Evolutionary conservation across 2,113 vertebrate genomes (phyloP).

Genomic region (Sinosuthora webbiana): DNA sequence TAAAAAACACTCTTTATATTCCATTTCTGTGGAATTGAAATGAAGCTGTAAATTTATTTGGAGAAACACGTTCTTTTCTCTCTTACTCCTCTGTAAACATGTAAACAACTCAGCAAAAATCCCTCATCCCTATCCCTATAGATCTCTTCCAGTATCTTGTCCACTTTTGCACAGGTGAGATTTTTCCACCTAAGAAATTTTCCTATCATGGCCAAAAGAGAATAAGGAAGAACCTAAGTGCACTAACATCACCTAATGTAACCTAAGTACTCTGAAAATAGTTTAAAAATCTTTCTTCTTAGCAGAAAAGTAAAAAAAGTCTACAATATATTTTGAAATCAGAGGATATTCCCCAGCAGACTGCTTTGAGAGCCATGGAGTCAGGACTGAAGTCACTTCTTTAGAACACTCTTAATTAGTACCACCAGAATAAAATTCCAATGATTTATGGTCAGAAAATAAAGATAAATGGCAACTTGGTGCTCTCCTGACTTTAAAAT

Average conservation of each 20-base stretch:
- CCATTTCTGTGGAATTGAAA: not conserved
- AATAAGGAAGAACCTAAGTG: not conserved
- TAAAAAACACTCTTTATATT: not conserved
- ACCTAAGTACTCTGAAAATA: not conserved
- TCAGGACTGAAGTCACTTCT: not conserved
- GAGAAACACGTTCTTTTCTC: not conserved
- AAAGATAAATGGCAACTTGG: not conserved
- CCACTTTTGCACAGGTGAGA: not conserved
- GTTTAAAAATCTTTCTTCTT: not conserved
- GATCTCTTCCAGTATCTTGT: rapidly evolving
- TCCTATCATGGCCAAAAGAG: not conserved
- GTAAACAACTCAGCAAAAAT: not conserved
- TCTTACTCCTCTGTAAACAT: not conserved
- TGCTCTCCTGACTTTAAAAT: not conserved
- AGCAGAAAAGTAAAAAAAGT: not conserved
- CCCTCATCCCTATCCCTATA: not conserved
- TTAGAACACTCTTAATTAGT: not conserved
- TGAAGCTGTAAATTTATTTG: not conserved
- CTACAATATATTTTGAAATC: not conserved
- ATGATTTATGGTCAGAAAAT: not conserved
- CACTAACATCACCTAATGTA: not conserved
- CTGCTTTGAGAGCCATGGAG: not conserved
- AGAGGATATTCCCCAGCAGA: not conserved
- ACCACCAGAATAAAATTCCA: not conserved
- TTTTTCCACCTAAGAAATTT: not conserved